Percentiles rank a stretch among this genome's conserved stretches.
These are phyloP conservation scores for Phrynosoma platyrhinos DNA, from an alignment of 2,113 vertebrate genomes.

Conservation along the genomic window DNA sequence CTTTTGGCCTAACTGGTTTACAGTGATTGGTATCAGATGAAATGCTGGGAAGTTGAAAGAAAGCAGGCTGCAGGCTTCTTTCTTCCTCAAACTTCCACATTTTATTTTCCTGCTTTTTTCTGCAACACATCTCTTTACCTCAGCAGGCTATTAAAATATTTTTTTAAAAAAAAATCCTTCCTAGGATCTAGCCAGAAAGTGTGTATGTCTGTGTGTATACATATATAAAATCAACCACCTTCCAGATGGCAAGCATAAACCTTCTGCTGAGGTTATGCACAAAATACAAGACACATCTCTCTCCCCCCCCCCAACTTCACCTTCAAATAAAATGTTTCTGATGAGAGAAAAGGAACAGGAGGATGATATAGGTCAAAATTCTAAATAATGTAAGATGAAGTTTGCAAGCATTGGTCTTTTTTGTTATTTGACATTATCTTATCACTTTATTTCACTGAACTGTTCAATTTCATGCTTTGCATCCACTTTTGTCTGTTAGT, in stretches of 20 bases:
- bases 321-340: conserved; percentile 71
- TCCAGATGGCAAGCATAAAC: conserved; percentile 80
- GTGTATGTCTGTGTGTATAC: background rate
- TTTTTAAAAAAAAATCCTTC: conserved; percentile 70
- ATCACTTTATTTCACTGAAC: conserved; percentile 47
- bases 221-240: conserved; percentile 58
- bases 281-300: conserved; percentile 75
- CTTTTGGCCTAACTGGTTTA: conserved; percentile 70
- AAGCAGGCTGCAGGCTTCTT: conserved; percentile 45
- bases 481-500: conserved; percentile 50
- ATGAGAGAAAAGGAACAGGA: conserved; percentile 28
- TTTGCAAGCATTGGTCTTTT: conserved; percentile 44
- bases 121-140: conserved; percentile 57
- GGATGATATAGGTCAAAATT: conserved; percentile 36
- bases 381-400: conserved; percentile 59
- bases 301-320: background rate
- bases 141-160: conserved; percentile 37
- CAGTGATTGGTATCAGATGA: conserved; percentile 70
- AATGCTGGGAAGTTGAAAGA: conserved; percentile 68
- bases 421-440: conserved; percentile 35
- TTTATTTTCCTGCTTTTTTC: conserved; percentile 59
- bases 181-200: conserved; percentile 63
- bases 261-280: conserved; percentile 77
- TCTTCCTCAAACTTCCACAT: conserved; percentile 17
- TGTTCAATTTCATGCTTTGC: conserved; percentile 53